These are phyloP conservation scores for Palythoa heliodiscus DNA, from an alignment of 92 coral and sea anemone genomes.

Conservation along the genomic window DNA sequence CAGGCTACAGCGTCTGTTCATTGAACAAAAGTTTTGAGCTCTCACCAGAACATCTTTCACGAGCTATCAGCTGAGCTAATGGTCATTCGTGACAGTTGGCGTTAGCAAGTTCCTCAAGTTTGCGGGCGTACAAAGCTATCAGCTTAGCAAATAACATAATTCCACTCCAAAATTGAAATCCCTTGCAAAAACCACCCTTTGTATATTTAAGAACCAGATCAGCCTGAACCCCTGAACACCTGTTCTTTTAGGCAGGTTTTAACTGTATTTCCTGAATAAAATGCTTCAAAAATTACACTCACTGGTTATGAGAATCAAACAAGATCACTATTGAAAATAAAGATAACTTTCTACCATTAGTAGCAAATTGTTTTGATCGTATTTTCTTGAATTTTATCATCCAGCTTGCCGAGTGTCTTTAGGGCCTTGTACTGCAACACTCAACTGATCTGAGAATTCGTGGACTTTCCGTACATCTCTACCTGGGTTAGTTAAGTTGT, in stretches of 20 bases:
- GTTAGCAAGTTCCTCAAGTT: too few species aligned
- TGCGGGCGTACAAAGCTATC: too few species aligned
- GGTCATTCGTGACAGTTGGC: too few species aligned
- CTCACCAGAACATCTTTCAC: too few species aligned
- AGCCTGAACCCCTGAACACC: constrained; percentile 13
- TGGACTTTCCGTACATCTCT: too few species aligned
- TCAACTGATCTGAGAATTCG: too few species aligned
- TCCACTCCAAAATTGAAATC: constrained; percentile 14
- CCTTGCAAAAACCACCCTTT: constrained; percentile 23
- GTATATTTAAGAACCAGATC: constrained; percentile 8
- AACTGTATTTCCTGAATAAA: constrained; percentile 21
- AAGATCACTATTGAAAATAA: constrained; percentile 12
- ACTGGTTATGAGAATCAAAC: constrained; percentile 15
- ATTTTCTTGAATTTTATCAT: constrained; percentile 8
- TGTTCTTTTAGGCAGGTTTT: constrained; percentile 17
- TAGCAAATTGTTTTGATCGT: constrained; percentile 14
- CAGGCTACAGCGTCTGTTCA: constrained; percentile 20
- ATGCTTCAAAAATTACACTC: constrained; percentile 9
- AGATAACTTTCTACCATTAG: constrained; percentile 18
- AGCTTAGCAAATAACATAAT: too few species aligned
- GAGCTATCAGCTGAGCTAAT: too few species aligned
- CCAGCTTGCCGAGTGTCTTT: too few species aligned
- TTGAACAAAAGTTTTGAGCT: too few species aligned
- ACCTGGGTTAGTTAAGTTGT: too few species aligned
- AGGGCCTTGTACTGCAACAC: too few species aligned